Conservation (phyloP, 2,113 vertebrate species). For the Rousettus leschenaultii region DNA sequence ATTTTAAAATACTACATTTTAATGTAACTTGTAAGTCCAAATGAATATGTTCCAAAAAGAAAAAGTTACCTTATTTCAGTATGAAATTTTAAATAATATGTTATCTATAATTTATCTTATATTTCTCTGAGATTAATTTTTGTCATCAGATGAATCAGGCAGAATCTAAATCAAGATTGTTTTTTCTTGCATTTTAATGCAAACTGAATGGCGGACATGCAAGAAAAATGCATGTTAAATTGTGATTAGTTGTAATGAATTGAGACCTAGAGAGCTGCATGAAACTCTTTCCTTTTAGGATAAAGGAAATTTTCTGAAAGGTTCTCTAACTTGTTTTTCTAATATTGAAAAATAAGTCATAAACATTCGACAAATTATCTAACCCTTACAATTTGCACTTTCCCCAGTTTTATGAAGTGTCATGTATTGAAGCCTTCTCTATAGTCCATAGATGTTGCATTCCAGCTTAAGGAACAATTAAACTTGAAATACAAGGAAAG, state of each 20-base stretch:
- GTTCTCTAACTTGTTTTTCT: slow-evolving; percentile 55
- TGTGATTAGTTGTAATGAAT: slow-evolving; percentile 39
- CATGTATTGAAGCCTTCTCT: slow-evolving; percentile 56
- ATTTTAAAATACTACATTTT: not conserved
- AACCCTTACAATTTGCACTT: slow-evolving; percentile 69
- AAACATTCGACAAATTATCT: slow-evolving; percentile 63
- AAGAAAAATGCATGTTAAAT: not conserved
- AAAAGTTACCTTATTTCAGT: not conserved
- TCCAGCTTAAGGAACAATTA: slow-evolving; percentile 50
- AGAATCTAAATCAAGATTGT: not conserved
- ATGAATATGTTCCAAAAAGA: not conserved
- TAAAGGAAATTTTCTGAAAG: slow-evolving; percentile 66
- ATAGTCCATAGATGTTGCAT: slow-evolving; percentile 59
- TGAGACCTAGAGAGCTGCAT: not conserved
- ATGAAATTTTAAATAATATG: not conserved
- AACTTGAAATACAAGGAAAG: slow-evolving; percentile 15
- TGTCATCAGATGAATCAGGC: not conserved
- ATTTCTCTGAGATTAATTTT: slow-evolving; percentile 9
- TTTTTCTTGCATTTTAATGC: not conserved
- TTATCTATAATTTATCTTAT: not conserved
- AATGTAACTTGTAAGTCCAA: slow-evolving; percentile 4
- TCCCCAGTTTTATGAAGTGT: slow-evolving; percentile 41
- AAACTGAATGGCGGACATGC: not conserved
- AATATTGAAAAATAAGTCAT: slow-evolving; percentile 74
- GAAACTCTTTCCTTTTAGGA: not conserved